Conservation (phyloP, 2,888 invertebrate species). For the Lordiphosa andalusiaca region DNA sequence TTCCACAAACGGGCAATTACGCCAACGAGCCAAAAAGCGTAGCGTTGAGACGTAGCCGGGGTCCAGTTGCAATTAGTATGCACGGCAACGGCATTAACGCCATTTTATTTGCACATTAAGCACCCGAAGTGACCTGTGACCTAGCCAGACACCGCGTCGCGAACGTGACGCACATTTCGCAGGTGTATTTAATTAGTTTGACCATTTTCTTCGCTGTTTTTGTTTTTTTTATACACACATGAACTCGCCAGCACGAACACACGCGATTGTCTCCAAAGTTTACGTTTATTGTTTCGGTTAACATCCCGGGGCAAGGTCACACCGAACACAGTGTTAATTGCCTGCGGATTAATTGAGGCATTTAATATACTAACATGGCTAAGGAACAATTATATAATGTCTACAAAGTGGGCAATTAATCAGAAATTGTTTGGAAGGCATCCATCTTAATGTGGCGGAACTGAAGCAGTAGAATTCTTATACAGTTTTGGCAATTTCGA, state of each 20-base stretch:
- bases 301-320: too few species aligned
- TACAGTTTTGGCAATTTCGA: too few species aligned
- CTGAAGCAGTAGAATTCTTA: too few species aligned
- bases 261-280: conserved; percentile 26
- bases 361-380: too few species aligned
- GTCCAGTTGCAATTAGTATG: conserved; percentile 65
- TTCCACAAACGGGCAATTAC: conserved; percentile 36
- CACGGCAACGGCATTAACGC: conserved; percentile 55
- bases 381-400: too few species aligned
- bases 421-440: too few species aligned
- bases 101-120: conserved; percentile 65
- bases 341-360: too few species aligned
- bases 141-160: conserved; percentile 22
- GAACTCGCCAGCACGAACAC: not conserved
- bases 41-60: too few species aligned
- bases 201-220: conserved; percentile 42
- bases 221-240: conserved; percentile 29
- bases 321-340: too few species aligned
- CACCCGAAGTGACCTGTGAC: conserved; percentile 50
- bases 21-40: conserved; percentile 16
- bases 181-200: conserved; percentile 55
- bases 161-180: conserved; percentile 54
- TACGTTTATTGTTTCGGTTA: conserved; percentile 16
- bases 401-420: too few species aligned
- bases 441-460: too few species aligned